Evolutionary conservation across 2,797 vertebrate genomes (phyloP).

Genomic region (Tympanoctomys barrerae): DNA sequence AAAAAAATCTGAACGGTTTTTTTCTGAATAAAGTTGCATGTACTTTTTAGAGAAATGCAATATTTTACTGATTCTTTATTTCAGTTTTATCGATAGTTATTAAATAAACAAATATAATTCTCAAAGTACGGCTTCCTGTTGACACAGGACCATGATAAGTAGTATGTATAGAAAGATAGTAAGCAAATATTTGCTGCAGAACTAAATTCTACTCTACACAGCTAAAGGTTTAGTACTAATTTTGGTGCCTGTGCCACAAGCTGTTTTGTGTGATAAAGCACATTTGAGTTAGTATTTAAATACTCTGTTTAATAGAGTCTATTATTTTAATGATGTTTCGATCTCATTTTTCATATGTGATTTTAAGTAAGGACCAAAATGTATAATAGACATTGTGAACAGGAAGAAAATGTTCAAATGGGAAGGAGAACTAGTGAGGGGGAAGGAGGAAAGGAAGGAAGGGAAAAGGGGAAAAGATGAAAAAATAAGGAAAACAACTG

Average conservation of each 20-base stretch:
- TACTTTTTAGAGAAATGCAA: background rate
- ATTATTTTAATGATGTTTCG: slow-evolving; percentile 21
- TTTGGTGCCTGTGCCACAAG: background rate
- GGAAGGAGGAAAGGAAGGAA: no score
- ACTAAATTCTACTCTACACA: background rate
- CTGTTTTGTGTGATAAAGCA: background rate
- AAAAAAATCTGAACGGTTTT: slow-evolving; percentile 35
- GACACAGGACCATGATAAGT: background rate
- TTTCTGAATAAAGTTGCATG: background rate
- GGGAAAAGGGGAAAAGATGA: no score
- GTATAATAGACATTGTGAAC: background rate
- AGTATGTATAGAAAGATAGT: background rate
- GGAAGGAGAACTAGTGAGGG: background rate
- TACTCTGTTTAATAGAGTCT: background rate
- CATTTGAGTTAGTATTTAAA: background rate
- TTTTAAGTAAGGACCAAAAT: background rate
- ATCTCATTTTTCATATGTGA: background rate
- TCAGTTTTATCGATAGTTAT: slow-evolving; percentile 48
- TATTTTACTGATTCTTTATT: background rate
- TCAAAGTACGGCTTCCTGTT: background rate
- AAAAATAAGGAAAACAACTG: no score
- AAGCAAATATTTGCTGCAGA: background rate
- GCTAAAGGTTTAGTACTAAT: background rate
- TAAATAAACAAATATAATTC: slow-evolving; percentile 17
- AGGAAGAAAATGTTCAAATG: background rate